Percentiles rank a stretch among this genome's conserved stretches.
These are phyloP conservation scores for Gallirallus australis DNA, from an alignment of 2,797 vertebrate genomes.

Conservation along the genomic window DNA sequence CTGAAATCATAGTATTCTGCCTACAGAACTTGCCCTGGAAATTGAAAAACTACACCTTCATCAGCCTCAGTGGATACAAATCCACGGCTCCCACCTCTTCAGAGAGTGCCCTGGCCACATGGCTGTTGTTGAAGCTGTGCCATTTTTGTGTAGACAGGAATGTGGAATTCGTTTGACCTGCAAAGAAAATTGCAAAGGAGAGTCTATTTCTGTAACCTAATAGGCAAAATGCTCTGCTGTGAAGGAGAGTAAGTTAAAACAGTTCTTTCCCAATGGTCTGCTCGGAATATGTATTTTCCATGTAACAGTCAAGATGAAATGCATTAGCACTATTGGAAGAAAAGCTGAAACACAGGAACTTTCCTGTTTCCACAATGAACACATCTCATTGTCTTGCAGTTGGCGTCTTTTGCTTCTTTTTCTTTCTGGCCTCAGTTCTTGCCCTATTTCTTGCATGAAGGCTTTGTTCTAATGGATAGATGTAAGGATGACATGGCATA, in stretches of 20 bases:
- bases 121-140: constrained; percentile 14
- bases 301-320: constrained; percentile 8
- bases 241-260: background rate
- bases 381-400: background rate
- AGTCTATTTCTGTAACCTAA: constrained; percentile 48
- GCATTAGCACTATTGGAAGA: background rate
- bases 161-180: constrained; percentile 22
- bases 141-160: constrained; percentile 20
- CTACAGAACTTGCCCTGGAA: background rate
- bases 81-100: background rate
- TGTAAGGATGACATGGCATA: background rate
- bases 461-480: background rate
- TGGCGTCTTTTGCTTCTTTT: background rate
- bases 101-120: background rate
- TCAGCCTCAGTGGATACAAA: background rate
- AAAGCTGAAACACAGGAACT: background rate
- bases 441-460: background rate
- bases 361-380: background rate
- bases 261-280: background rate
- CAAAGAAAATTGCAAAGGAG: constrained; percentile 17
- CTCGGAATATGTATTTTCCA: constrained; percentile 34
- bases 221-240: constrained; percentile 10
- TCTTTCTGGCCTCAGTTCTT: background rate
- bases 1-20: background rate
- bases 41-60: background rate